Conservation (phyloP, 2,888 invertebrate species). For the Microctonus hyperodae region DNA sequence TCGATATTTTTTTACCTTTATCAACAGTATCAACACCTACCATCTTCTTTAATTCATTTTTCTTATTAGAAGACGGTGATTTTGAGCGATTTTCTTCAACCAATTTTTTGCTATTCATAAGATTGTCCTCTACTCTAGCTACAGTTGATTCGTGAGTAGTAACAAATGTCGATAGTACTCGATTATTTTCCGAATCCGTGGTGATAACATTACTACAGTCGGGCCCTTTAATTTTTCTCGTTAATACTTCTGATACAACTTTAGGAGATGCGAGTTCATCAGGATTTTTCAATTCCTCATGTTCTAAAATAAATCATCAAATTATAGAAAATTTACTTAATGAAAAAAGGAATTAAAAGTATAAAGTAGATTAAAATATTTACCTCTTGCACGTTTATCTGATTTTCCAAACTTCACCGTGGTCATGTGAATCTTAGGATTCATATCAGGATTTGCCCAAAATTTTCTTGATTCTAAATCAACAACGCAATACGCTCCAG, state of each 20-base stretch:
- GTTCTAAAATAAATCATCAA: slow-evolving; percentile 1
- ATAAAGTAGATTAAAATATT: background rate
- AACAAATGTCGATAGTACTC: slow-evolving; percentile 45
- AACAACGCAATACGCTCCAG: slow-evolving; percentile 17
- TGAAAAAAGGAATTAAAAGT: background rate
- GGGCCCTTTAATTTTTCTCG: slow-evolving; percentile 5
- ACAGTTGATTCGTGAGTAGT: slow-evolving; percentile 46
- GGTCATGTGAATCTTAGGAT: slow-evolving; percentile 25
- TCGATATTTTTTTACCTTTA: no score
- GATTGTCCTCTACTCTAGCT: slow-evolving; percentile 45
- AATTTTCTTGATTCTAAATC: slow-evolving; percentile 20
- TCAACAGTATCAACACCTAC: background rate
- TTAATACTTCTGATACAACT: slow-evolving; percentile 25
- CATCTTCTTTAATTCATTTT: background rate
- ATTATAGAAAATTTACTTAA: background rate
- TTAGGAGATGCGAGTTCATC: slow-evolving; percentile 30
- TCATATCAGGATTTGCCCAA: slow-evolving; percentile 9
- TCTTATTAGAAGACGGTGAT: background rate
- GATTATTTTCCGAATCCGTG: slow-evolving; percentile 45
- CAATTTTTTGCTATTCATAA: slow-evolving; percentile 15
- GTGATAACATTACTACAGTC: slow-evolving; percentile 38
- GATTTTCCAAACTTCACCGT: slow-evolving; percentile 15
- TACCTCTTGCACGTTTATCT: background rate
- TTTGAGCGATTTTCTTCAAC: background rate
- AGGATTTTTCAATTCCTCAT: slow-evolving; percentile 20